Base-by-base conservation (phyloP, 1,140 invertebrate species). In the Hesperophylax magnus region DNA sequence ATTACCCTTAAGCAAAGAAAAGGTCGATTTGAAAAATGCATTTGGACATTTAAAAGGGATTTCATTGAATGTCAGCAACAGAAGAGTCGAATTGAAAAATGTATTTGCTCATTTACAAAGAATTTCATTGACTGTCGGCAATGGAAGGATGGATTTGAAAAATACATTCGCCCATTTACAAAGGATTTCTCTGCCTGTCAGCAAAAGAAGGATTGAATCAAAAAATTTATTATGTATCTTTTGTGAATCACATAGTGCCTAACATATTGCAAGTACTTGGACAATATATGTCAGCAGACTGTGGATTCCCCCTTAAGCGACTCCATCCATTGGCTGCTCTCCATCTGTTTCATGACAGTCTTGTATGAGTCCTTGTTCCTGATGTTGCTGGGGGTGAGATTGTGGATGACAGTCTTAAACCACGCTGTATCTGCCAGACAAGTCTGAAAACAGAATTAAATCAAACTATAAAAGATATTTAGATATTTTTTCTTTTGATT, bases 231-330 rank as follows among this genome's bases (percentile, higher is more conserved):
- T 72, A 56, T 69, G 27, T 34, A 53, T 22, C 17, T 60, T 34
- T 20, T 20, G 47, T 52, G 39, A 72, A 58, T 60, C 20, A 47
- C 22, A 65, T 47, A 77, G 60, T 34, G 58, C 18, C 31, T 77
- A 54, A 79, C 56, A 47, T 53, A 39, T 34, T 53, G 15, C 11
- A 81, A 69, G 74, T 77, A 77, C 22, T n/a, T 31, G n/a, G 24
- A 84, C 72, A 84, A 77, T 80, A 71, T 80, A 79, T 84, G 83
- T 84, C 83, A 84, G 83, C 83, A 84, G 76, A 81, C 65, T 20
- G 71, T 47, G 18, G 78, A 60, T 22, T 84, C 81, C 8, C 75
- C 52, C 54, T 82, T 84, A 20, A 84, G 52, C 14, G 83, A 81
- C 60, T 84, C 83, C 81, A 84, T 82, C 83, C 83, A 84, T 22